A percentile compares a stretch with the other conserved stretches of the same genome.
Conservation (phyloP, 2,888 invertebrate genomes). For the Andrena chrysosceles region DNA sequence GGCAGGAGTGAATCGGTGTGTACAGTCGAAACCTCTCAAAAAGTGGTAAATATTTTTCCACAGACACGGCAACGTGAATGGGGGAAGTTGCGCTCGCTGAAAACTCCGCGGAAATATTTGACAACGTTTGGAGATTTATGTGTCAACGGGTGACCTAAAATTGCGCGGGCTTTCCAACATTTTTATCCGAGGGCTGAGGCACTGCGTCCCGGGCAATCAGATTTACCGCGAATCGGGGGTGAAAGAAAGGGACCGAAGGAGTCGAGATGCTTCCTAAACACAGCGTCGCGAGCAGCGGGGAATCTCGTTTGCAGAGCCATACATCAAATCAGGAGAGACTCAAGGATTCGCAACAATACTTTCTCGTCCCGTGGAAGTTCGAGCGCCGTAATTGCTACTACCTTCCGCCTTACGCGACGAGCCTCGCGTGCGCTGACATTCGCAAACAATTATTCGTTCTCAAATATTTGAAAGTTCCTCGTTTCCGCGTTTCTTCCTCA, state of each 20-base stretch:
- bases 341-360: background rate
- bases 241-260: background rate
- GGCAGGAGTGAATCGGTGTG: background rate
- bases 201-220: background rate
- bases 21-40: background rate
- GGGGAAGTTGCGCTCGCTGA: background rate
- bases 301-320: background rate
- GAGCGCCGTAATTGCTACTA: conserved; percentile 4
- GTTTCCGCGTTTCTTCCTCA: conserved; percentile 28
- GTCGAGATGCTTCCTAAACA: background rate
- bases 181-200: background rate
- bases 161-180: background rate
- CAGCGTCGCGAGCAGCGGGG: background rate
- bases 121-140: conserved; percentile 31
- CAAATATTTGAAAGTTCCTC: conserved; percentile 39
- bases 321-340: background rate
- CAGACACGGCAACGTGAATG: background rate
- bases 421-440: conserved; percentile 15
- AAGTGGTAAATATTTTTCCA: conserved; percentile 6
- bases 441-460: conserved; percentile 42
- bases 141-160: conserved; percentile 22
- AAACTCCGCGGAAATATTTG: conserved; percentile 26
- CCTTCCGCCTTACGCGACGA: background rate
- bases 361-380: background rate
- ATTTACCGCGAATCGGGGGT: conserved; percentile 1